A percentile compares a stretch with the other conserved stretches of the same genome.
Conservation (phyloP, 92 coral and sea anemone species). For the Palythoa caribaeorum region DNA sequence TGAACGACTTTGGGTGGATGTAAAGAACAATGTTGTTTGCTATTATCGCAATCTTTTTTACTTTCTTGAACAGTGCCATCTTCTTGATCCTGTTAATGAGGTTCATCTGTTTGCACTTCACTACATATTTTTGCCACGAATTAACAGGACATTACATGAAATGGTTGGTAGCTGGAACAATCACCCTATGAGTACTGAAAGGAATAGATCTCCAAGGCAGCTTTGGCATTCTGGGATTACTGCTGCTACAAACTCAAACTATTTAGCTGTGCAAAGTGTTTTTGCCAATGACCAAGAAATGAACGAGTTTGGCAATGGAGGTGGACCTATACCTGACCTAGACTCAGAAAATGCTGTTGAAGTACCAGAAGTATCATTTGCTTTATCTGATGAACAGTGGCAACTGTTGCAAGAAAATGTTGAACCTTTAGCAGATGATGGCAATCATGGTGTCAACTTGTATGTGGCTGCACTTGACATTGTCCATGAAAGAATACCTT, state of each 20-base stretch:
- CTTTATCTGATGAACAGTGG: conserved; percentile 35
- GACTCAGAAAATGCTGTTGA: conserved; percentile 35
- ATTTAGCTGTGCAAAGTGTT: conserved; percentile 44
- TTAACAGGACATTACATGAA: conserved; percentile 60
- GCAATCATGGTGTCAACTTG: conserved; percentile 58
- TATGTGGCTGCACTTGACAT: background rate
- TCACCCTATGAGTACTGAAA: conserved; percentile 62
- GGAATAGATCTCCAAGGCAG: conserved; percentile 63
- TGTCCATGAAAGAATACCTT: too few relatives aligned
- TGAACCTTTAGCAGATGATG: conserved; percentile 64
- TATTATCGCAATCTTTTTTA: conserved; percentile 64
- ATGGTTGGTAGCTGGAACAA: conserved; percentile 52
- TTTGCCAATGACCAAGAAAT: conserved; percentile 23
- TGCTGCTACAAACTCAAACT: conserved; percentile 41
- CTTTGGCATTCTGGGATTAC: conserved; percentile 62
- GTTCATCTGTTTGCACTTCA: conserved; percentile 64
- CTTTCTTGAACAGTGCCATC: conserved; percentile 59
- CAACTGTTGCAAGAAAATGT: conserved; percentile 41
- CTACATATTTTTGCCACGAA: conserved; percentile 64
- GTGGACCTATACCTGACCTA: conserved; percentile 34
- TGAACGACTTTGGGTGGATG: conserved; percentile 63
- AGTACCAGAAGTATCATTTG: conserved; percentile 29
- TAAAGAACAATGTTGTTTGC: conserved; percentile 58
- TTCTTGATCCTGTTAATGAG: conserved; percentile 65
- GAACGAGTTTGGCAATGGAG: conserved; percentile 41